phyloP scores from a whole-genome alignment of 1,140 invertebrate genomes.

The Lutraria rhynchaena region DNA sequence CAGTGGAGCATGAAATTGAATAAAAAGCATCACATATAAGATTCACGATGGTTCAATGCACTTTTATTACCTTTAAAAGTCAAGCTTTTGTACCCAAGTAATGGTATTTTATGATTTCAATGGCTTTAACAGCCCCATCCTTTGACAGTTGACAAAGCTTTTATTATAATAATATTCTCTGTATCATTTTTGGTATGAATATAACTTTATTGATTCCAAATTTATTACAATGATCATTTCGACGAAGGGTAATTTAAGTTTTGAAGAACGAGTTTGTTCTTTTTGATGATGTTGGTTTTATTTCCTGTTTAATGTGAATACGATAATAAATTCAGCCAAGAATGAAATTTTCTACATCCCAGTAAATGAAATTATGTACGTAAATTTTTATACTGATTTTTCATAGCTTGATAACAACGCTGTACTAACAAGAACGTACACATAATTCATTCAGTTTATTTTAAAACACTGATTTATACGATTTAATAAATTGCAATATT shows the following conservation, averaged over 20 bases:
- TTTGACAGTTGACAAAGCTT: conserved; percentile 32
- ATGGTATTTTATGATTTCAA: conserved; percentile 37
- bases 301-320: conserved; percentile 4
- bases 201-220: conserved; percentile 3
- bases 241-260: conserved; percentile 27
- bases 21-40: conserved; percentile 21
- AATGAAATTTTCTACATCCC: conserved; percentile 18
- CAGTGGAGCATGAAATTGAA: conserved; percentile 42
- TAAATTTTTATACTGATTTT: conserved; percentile 15
- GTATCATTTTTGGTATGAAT: conserved; percentile 29
- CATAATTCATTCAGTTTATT: too few species aligned
- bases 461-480: too few species aligned
- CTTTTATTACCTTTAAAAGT: conserved; percentile 23
- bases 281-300: conserved; percentile 13
- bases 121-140: conserved; percentile 16
- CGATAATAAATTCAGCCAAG: conserved; percentile 34
- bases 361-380: conserved; percentile 36
- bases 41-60: conserved; percentile 3
- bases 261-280: neutral
- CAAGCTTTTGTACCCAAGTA: conserved; percentile 28
- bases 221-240: conserved; percentile 14
- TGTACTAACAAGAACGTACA: too few species aligned
- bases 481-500: too few species aligned
- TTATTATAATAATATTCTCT: conserved; percentile 38
- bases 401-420: too few species aligned